Conservation (phyloP, 2,797 vertebrate genomes). For the Premnoplex brunnescens region DNA sequence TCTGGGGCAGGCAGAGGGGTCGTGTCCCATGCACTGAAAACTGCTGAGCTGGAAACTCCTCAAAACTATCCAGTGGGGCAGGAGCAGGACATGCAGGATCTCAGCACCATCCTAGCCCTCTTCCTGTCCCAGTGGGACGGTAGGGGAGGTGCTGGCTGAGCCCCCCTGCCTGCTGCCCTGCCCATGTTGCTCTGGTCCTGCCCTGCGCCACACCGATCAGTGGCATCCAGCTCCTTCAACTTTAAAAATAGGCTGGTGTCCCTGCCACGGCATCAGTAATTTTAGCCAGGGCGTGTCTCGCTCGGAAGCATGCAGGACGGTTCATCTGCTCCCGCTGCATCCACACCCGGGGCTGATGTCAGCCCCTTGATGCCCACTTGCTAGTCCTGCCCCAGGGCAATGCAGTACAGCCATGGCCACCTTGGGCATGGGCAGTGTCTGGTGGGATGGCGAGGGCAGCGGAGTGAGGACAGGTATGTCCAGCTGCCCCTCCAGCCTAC, state of each 20-base stretch:
- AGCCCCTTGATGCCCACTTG: neutral
- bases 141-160: neutral
- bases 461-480: neutral
- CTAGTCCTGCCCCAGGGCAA: fast-evolving
- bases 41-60: neutral
- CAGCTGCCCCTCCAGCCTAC: neutral
- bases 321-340: neutral
- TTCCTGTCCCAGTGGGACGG: fast-evolving
- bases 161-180: neutral
- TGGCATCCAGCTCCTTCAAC: neutral
- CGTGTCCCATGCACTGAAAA: fast-evolving
- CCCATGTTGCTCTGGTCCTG: neutral
- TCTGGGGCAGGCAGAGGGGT: neutral
- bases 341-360: neutral
- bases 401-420: neutral
- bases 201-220: neutral
- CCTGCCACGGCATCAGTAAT: neutral
- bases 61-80: neutral
- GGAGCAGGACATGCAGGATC: neutral
- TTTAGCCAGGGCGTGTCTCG: constrained; percentile 30
- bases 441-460: neutral
- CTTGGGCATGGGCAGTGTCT: neutral
- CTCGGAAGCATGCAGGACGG: neutral
- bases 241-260: constrained; percentile 49
- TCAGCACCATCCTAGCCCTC: neutral